Evolutionary conservation across 2,797 vertebrate species (phyloP).

Genomic region (Rhinichthys osculus): DNA sequence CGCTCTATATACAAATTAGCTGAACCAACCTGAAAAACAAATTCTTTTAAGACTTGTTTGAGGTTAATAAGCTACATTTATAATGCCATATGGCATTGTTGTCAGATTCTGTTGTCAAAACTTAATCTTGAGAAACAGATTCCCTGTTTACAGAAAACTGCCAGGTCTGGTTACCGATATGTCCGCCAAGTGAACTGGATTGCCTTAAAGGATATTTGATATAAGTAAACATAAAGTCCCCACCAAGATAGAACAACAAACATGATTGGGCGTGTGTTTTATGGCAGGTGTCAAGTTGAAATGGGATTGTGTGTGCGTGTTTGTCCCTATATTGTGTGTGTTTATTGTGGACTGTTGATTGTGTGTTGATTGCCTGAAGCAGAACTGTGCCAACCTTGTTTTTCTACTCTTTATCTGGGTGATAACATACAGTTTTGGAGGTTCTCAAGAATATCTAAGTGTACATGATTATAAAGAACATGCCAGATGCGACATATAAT

Average conservation of each 20-base stretch:
- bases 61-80: not conserved
- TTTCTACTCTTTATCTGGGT: not conserved
- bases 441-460: not conserved
- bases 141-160: not conserved
- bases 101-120: not conserved
- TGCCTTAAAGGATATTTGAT: not conserved
- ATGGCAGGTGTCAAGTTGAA: not conserved
- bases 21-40: not conserved
- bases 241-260: not conserved
- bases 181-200: not conserved
- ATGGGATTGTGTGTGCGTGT: not conserved
- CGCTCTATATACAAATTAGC: not conserved
- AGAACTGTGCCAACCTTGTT: slow-evolving; percentile 23
- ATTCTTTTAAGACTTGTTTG: not conserved
- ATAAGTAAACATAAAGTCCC: not conserved
- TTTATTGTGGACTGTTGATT: not conserved
- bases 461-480: not conserved
- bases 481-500: not conserved
- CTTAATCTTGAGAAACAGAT: not conserved
- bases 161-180: not conserved
- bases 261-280: not conserved
- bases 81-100: not conserved
- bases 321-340: not conserved
- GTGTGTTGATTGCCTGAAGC: not conserved
- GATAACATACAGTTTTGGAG: not conserved